Evolutionary conservation across 1,140 invertebrate species (phyloP).

Genomic region (Drosophila santomea): DNA sequence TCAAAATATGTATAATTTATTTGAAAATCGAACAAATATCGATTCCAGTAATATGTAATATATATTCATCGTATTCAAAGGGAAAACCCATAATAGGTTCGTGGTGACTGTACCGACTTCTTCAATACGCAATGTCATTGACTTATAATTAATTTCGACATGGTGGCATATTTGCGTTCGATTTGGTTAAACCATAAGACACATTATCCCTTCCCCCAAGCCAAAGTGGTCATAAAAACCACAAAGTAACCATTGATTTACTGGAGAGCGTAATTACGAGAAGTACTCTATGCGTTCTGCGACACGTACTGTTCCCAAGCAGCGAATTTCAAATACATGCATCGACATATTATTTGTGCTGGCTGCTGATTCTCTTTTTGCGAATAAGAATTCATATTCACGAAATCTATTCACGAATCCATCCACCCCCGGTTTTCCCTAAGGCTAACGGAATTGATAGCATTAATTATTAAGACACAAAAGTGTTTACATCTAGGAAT

Average conservation of each 20-base stretch:
- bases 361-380: slow-evolving; percentile 4
- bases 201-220: neutral
- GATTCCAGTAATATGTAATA: slow-evolving; percentile 43
- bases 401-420: neutral
- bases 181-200: slow-evolving; percentile 1
- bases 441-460: neutral
- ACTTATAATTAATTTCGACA: slow-evolving; percentile 35
- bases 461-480: slow-evolving; percentile 5
- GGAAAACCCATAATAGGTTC: slow-evolving; percentile 5
- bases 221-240: slow-evolving; percentile 31
- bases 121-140: slow-evolving; percentile 32
- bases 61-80: slow-evolving; percentile 67
- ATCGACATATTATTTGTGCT: neutral
- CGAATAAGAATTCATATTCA: slow-evolving; percentile 4
- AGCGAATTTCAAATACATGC: neutral
- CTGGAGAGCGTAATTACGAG: slow-evolving; percentile 5
- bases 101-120: slow-evolving; percentile 1
- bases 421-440: neutral
- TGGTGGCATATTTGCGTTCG: slow-evolving; percentile 16
- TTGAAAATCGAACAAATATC: slow-evolving; percentile 18
- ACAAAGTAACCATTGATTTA: slow-evolving; percentile 23
- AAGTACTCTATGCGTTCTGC: neutral
- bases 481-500: neutral
- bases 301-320: neutral
- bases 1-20: neutral